Percentiles rank a stretch among this genome's conserved stretches.
Conservation (phyloP, 2,888 invertebrate species). For the Trachelus stipa region DNA sequence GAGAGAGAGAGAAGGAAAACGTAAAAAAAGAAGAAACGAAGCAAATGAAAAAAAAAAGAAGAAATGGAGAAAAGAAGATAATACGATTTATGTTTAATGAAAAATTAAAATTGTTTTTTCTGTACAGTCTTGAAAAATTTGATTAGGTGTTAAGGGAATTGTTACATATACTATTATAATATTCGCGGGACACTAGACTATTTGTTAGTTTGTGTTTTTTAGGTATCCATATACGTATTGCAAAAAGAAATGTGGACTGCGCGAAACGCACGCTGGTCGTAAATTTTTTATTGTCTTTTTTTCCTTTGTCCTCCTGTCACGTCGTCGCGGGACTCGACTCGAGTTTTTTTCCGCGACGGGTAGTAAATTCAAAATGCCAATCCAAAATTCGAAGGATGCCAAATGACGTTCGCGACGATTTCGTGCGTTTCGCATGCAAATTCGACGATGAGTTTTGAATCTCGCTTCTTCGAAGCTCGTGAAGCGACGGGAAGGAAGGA, state of each 20-base stretch:
- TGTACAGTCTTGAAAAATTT: constrained; percentile 31
- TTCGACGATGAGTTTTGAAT: background rate
- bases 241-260: constrained; percentile 15
- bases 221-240: constrained; percentile 34
- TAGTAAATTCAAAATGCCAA: background rate
- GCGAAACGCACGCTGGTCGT: background rate
- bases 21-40: background rate
- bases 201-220: constrained; percentile 35
- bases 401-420: background rate
- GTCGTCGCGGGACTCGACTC: too few relatives aligned
- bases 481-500: too few relatives aligned
- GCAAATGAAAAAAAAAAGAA: constrained; percentile 7
- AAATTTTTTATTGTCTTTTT: constrained; percentile 4
- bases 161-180: constrained; percentile 13
- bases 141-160: constrained; percentile 27
- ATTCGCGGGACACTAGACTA: background rate
- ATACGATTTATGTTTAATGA: constrained; percentile 13
- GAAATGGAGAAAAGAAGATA: background rate
- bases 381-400: background rate
- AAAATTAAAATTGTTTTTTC: constrained; percentile 18
- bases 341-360: background rate
- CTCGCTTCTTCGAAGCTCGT: background rate
- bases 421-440: background rate
- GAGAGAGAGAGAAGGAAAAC: background rate
- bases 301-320: background rate